phyloP scores from a whole-genome alignment of 1,140 invertebrate genomes.

The Leptopilina clavipes region DNA sequence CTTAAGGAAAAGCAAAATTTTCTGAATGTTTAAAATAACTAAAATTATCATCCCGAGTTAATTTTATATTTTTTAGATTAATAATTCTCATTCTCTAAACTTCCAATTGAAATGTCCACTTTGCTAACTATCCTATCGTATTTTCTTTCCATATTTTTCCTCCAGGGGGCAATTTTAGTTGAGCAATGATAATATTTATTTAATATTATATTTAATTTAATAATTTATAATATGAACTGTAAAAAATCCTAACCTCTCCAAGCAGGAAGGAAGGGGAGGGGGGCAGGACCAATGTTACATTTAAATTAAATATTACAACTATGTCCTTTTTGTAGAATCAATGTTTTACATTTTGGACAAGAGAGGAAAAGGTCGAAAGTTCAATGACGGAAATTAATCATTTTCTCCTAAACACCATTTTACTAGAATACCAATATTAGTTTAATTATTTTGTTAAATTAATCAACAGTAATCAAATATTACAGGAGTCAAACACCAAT shows the following conservation, averaged over 20 bases:
- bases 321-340: slow-evolving; percentile 44
- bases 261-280: slow-evolving; percentile 64
- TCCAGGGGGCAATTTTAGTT: slow-evolving; percentile 57
- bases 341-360: slow-evolving; percentile 27
- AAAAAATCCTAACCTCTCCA: slow-evolving; percentile 60
- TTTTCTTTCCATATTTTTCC: slow-evolving; percentile 62
- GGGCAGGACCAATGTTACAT: slow-evolving; percentile 61
- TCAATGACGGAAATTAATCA: neutral
- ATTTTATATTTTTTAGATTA: too few species aligned
- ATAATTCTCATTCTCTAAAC: neutral
- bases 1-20: too few species aligned
- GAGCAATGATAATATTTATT: neutral
- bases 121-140: slow-evolving; percentile 57
- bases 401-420: neutral
- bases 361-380: slow-evolving; percentile 14
- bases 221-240: slow-evolving; percentile 42
- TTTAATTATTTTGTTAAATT: neutral
- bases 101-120: slow-evolving; percentile 15
- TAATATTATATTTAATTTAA: neutral
- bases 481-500: neutral
- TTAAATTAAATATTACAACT: slow-evolving; percentile 49
- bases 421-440: neutral
- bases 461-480: neutral
- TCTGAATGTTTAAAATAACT: too few species aligned
- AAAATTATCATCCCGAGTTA: too few species aligned